Base-by-base conservation (phyloP, 2,797 vertebrate genomes). In the Paratrypauchen microcephalus region DNA sequence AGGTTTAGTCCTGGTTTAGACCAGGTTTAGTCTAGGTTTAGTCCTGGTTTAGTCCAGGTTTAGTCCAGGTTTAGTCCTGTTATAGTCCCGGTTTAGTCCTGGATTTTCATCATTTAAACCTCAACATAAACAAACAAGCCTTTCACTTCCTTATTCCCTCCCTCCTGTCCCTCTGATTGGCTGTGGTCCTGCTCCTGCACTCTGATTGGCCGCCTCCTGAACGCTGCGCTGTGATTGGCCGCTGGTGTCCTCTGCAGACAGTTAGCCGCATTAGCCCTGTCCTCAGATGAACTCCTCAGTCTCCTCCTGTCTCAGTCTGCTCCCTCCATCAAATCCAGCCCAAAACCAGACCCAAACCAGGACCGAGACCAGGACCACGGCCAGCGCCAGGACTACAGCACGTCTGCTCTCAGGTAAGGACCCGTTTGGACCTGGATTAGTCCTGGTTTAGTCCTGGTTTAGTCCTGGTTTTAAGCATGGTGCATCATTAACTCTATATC, bases 191-290 rank as follows among this genome's bases (percentile, higher is more conserved):
- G 23, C 55, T 13, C 55, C 55, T 21, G 21, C 21, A 0, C 39
- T 18, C 36, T 24, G n/a, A 45, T 63, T 45, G 36, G 61, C 76
- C 68, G 69, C 71, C 74, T 57, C 55, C 32, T 21, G 30, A 39
- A 61, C 1, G 32, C 32, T 61, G 39, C 6, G 12, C 61, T 63
- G 5, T 26, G 36, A 63, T 63, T 45, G 36, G 61, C 76, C 69
- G 72, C 73, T 72, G 72, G 11, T 74, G 72, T 83, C 85, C 84
- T 88, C 90, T 88, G 88, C 87, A 87, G 88, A 83, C 89, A 89
- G 86, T 92, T 89, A 89, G 88, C 87, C 88, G 87, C 87, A 89
- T 89, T 88, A 87, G 87, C 90, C 89, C 81, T 92, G 91, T 92
- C 91, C 91, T 92, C 89, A 92, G 88, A 92, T 93, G 92, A 92